phyloP scores from a whole-genome alignment of 2,888 invertebrate genomes.

The Epirrita christyi region DNA sequence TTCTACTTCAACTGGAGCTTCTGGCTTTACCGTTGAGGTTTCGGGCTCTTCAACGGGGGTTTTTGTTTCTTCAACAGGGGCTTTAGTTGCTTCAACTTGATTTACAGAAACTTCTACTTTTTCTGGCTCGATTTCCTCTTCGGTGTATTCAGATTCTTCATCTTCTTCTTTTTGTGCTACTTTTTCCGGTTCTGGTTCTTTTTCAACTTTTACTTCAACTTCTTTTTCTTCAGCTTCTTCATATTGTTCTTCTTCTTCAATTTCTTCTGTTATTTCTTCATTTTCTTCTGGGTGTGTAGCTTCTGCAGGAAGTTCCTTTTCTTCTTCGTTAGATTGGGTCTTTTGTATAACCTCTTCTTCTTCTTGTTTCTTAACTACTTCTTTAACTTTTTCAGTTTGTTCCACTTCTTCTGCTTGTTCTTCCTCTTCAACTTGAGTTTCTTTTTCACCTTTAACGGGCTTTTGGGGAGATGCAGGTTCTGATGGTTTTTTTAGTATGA shows the following conservation, averaged over 20 bases:
- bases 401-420: slow-evolving; percentile 22
- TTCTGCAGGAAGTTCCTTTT: slow-evolving; percentile 22
- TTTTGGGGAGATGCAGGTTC: slow-evolving; percentile 32
- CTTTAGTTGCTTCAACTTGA: slow-evolving; percentile 32
- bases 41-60: slow-evolving; percentile 33
- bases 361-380: slow-evolving; percentile 20
- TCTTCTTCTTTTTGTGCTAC: slow-evolving; percentile 35
- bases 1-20: slow-evolving; percentile 26
- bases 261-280: slow-evolving; percentile 43
- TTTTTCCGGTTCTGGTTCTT: slow-evolving; percentile 19
- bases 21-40: slow-evolving; percentile 17
- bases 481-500: slow-evolving; percentile 44
- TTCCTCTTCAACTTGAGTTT: slow-evolving; percentile 29
- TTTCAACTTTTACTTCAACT: slow-evolving; percentile 7
- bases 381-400: slow-evolving; percentile 16
- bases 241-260: slow-evolving; percentile 38
- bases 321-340: slow-evolving; percentile 15
- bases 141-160: slow-evolving; percentile 35
- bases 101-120: slow-evolving; percentile 28
- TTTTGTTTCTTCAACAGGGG: slow-evolving; percentile 28
- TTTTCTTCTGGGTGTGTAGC: slow-evolving; percentile 36
- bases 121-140: slow-evolving; percentile 13
- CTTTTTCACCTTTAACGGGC: slow-evolving; percentile 24
- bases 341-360: slow-evolving; percentile 12
- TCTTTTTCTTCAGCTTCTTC: slow-evolving; percentile 43